Conservation (phyloP, 2,797 vertebrate species). For the Molossus alvarezi region DNA sequence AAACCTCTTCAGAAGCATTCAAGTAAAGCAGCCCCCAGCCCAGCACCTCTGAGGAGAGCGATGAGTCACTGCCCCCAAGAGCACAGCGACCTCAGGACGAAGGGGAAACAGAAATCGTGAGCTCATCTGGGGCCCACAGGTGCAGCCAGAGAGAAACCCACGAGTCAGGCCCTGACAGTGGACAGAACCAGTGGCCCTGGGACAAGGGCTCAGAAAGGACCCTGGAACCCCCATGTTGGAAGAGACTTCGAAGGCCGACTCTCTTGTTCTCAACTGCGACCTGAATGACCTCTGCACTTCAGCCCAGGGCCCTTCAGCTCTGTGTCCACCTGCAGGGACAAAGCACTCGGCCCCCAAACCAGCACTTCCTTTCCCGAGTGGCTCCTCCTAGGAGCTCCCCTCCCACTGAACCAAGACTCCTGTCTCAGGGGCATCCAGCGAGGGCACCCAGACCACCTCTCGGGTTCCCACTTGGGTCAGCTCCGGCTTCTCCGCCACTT, state of each 20-base stretch:
- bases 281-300: not conserved
- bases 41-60: not conserved
- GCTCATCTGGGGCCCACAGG: not conserved
- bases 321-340: not conserved
- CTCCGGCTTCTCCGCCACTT: not conserved
- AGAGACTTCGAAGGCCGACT: not conserved
- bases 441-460: not conserved
- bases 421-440: not conserved
- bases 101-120: accelerated
- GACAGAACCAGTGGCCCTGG: accelerated
- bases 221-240: not conserved
- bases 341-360: not conserved
- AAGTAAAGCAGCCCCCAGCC: not conserved
- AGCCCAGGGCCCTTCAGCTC: not conserved
- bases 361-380: not conserved
- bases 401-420: not conserved
- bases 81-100: not conserved
- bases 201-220: not conserved
- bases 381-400: not conserved
- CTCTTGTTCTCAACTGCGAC: not conserved
- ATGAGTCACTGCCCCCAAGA: not conserved
- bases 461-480: not conserved
- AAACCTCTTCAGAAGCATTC: not conserved
- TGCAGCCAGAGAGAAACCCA: not conserved
- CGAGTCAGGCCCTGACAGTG: not conserved